These are phyloP conservation scores for Hoplostethus atlanticus DNA, from an alignment of 2,797 vertebrate species.

Conservation along the genomic window DNA sequence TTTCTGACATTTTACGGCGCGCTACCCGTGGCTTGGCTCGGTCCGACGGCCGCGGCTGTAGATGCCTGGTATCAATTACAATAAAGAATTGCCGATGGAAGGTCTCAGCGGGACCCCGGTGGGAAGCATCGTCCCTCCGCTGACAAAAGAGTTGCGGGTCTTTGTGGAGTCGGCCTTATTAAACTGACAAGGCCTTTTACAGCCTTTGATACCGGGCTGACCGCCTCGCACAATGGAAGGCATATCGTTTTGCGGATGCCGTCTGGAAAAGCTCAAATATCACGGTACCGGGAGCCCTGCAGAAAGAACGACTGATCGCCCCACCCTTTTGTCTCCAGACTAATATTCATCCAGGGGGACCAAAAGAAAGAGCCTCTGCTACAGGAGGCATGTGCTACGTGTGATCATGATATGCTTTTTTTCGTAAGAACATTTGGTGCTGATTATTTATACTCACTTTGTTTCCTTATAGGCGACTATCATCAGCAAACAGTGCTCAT, in stretches of 20 bases:
- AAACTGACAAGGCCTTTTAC: slow-evolving; percentile 98
- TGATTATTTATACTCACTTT: no score
- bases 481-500: no score
- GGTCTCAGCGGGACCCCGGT: slow-evolving; percentile 66
- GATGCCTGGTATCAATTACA: slow-evolving; percentile 86
- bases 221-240: slow-evolving; percentile 95
- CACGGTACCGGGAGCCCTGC: slow-evolving; percentile 89
- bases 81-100: slow-evolving; percentile 55
- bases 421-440: no score
- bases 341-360: slow-evolving; percentile 92
- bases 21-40: neutral
- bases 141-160: slow-evolving; percentile 86
- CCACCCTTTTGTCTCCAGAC: slow-evolving; percentile 93
- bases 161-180: slow-evolving; percentile 94
- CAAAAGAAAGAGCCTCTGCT: slow-evolving; percentile 86
- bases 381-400: slow-evolving; percentile 53
- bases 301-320: slow-evolving; percentile 95
- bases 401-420: neutral
- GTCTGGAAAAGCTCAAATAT: slow-evolving; percentile 98
- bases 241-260: slow-evolving; percentile 98
- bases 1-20: neutral
- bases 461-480: no score
- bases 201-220: slow-evolving; percentile 93
- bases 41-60: neutral
- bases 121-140: slow-evolving; percentile 69